Evolutionary conservation across 1,140 invertebrate species (phyloP), one percentile per base, ranked within the genome.

Genomic region (Camponotus vicinus): DNA sequence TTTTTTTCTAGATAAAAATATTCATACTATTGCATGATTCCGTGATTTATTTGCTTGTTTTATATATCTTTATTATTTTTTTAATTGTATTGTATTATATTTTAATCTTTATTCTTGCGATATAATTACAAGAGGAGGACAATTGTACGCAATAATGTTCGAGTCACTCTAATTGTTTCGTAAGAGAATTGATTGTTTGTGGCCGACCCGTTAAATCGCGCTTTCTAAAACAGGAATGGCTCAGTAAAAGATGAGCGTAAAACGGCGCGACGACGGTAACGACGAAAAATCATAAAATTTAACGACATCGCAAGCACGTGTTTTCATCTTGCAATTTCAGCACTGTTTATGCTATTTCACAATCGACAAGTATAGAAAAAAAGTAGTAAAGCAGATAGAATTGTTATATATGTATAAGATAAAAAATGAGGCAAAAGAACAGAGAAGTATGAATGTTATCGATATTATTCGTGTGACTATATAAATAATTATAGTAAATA

Each of bases 191-290:
- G 18, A 32, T 71, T 11, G 8, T 82, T 82, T 59, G 40, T n/a
- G 27, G 11, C 15, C 11, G 11, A 37, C 7, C 6, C 34, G 15
- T 82, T 82, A 73, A 82, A 34, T 7, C 27, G 13, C 32, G 18
- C 37, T 27, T 71, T 82, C 18, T 6, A 59, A 82, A 82, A 71
- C 7, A 42, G 21, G 11, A 45, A 11, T 71, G 42, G 37, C 4
- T 18, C 37, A 18, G 71, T 82, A 59, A 82, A 82, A 59, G 18
- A 61, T 40, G 18, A 59, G 18, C 21, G 37, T 71, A 82, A 82
- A 61, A 45, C 32, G 37, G 11, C 15, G 18, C n/a, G 40, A n/a
- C 15, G 18, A 59, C 18, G 52, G 3, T n/a, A 59, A 71, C 11
- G 37, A 42, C 5, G 66, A 6, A 40, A 61, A 82, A 6, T 13